Evolutionary conservation across 2,797 vertebrate genomes (phyloP).

Genomic region (Typhlichthys subterraneus): DNA sequence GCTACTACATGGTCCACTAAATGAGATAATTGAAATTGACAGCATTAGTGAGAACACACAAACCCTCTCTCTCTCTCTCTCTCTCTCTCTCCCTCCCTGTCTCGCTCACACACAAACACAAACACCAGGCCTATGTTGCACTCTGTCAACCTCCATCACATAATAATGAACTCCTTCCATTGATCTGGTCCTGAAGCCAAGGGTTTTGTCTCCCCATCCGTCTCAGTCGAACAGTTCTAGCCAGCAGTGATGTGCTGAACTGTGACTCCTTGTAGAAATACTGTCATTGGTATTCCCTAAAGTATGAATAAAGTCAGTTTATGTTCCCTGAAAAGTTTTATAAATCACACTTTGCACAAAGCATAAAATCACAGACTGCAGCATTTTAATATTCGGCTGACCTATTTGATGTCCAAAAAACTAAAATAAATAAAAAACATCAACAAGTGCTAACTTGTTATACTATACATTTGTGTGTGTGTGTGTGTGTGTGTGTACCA

Average conservation of each 20-base stretch:
- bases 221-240: constrained; percentile 57
- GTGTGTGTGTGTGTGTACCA: constrained; percentile 50
- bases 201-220: constrained; percentile 63
- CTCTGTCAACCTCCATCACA: constrained; percentile 66
- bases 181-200: constrained; percentile 69
- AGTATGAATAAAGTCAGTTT: neutral
- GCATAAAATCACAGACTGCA: no score
- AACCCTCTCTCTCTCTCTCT: no score
- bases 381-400: no score
- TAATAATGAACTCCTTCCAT: constrained; percentile 77
- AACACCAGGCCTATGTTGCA: constrained; percentile 39
- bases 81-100: neutral
- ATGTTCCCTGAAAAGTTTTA: constrained; percentile 2
- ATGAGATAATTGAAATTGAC: constrained; percentile 14
- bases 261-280: constrained; percentile 37
- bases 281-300: constrained; percentile 29
- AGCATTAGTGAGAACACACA: neutral
- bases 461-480: neutral
- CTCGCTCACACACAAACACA: constrained; percentile 9
- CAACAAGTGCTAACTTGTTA: no score
- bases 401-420: no score
- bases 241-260: constrained; percentile 46
- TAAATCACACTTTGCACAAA: neutral
- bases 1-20: neutral
- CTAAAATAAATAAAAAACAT: no score